Base-by-base conservation (phyloP, 2,797 vertebrate species). In the Xenentodon cancila region DNA sequence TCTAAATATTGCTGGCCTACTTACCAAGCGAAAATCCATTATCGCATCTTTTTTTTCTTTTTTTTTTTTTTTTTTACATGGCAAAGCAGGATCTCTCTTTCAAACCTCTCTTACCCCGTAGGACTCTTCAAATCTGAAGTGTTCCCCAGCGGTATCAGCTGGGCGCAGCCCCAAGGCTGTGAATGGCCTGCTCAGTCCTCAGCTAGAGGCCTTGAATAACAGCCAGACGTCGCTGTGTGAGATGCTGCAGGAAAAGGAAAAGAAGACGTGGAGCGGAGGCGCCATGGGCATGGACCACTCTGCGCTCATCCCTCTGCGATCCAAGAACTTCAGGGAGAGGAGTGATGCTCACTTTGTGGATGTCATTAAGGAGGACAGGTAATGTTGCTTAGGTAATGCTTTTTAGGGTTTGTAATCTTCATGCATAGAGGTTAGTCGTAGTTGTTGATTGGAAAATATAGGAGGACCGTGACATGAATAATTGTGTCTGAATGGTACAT, bases 301-400 rank as follows among this genome's bases (percentile, higher is more conserved):
- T 0, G 95, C 95, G 1, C 95, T 99, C 60, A 96, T 99, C 64
- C 97, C 97, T 0, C 82, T 99, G 50, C 92, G 97, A 59, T 98
- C 96, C 86, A 99, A 99, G 87, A 98, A 98, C 88, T 98, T 99
- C 90, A 81, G 97, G 40, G 96, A 98, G 88, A 96, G 97, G 82
- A 99, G 96, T 0, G 98, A 99, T 1, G 97, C 95, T 54, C 98
- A 99, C 82, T 99, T 99, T 80, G 98, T 99, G 55, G 97, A 99
- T 19, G 98, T 99, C 37, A 99, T 99, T 78, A 99, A 98, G 85
- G 97, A 98, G 76, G 97, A 99, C 92, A 97, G 97, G 98, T 98
- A 84, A 86, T 89, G 48, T 30, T 3, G 52, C 25, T 3, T 0
- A 4, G 37, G 9, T 32, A 50, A 20, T 22, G 59, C 5, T 7